phyloP scores from a whole-genome alignment of 2,888 invertebrate species.

The Isoperla grammatica region DNA sequence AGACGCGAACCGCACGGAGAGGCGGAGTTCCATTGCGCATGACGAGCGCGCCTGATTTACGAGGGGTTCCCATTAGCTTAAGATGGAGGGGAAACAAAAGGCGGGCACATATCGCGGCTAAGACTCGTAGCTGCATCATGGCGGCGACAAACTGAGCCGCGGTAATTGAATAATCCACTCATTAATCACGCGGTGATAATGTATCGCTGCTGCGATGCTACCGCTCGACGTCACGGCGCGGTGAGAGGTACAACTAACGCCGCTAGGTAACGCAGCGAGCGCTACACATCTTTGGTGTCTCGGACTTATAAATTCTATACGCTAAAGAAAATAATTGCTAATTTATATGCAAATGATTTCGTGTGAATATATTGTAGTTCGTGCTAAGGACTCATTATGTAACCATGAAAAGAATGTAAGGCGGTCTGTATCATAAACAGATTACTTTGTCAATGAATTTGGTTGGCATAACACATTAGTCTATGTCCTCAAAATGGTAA shows the following conservation, averaged over 20 bases:
- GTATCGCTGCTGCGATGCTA: slow-evolving; percentile 10
- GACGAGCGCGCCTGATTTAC: background rate
- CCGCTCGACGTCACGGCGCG: background rate
- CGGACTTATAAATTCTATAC: too few species aligned
- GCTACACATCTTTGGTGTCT: background rate
- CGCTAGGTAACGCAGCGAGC: background rate
- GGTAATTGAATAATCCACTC: slow-evolving; percentile 28
- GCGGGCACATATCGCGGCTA: background rate
- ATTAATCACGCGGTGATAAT: slow-evolving; percentile 26
- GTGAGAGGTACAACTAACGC: background rate
- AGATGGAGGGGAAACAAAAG: slow-evolving; percentile 12
- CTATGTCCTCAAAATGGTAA: too few species aligned
- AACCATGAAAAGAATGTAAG: too few species aligned
- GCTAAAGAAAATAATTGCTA: too few species aligned
- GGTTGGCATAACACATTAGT: too few species aligned
- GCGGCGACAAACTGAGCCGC: background rate
- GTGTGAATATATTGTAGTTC: too few species aligned
- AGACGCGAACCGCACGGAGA: background rate
- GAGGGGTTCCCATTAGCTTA: slow-evolving; percentile 13
- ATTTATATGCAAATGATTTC: too few species aligned
- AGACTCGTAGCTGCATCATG: background rate
- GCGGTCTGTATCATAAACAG: too few species aligned
- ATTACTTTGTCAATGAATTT: too few species aligned
- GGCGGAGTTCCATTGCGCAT: slow-evolving; percentile 9
- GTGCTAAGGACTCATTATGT: too few species aligned